These are phyloP conservation scores for Cantharis flavilabris DNA, from an alignment of 2,888 invertebrate genomes.

Conservation along the genomic window DNA sequence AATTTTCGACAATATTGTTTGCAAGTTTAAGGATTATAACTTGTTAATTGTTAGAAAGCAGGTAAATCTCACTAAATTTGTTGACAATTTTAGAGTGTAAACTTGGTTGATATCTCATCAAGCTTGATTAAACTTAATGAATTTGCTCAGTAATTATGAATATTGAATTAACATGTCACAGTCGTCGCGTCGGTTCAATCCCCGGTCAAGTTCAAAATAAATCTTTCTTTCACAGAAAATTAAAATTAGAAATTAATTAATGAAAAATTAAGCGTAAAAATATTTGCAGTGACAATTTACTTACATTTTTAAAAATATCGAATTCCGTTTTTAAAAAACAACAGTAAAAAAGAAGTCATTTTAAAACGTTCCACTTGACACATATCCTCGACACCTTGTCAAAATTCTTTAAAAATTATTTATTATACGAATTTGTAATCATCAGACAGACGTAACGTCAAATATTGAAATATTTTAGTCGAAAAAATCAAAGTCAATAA, in stretches of 20 bases:
- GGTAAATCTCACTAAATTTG: too few species aligned
- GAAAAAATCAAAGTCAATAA: not conserved
- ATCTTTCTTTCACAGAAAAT: not conserved
- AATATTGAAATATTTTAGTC: not conserved
- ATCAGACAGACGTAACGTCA: constrained; percentile 15
- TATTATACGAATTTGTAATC: constrained; percentile 27
- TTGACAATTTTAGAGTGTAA: too few species aligned
- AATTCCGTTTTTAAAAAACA: not conserved
- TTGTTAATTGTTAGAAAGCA: too few species aligned
- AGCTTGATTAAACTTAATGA: too few species aligned
- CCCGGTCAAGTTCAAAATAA: too few species aligned
- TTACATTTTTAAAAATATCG: not conserved
- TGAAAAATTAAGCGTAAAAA: not conserved
- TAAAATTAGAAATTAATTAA: not conserved
- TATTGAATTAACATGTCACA: too few species aligned
- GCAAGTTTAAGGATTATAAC: too few species aligned
- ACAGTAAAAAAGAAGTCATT: constrained; percentile 2
- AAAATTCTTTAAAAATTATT: constrained; percentile 19
- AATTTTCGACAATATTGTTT: too few species aligned
- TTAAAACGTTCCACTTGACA: constrained; percentile 8
- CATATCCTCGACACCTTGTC: constrained; percentile 19
- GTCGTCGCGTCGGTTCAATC: too few species aligned
- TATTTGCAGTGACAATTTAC: not conserved
- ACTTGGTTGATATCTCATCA: too few species aligned
- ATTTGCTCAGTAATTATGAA: too few species aligned